Evolutionary conservation across 1,140 invertebrate genomes (phyloP).

Genomic region (Ganaspis sp.): DNA sequence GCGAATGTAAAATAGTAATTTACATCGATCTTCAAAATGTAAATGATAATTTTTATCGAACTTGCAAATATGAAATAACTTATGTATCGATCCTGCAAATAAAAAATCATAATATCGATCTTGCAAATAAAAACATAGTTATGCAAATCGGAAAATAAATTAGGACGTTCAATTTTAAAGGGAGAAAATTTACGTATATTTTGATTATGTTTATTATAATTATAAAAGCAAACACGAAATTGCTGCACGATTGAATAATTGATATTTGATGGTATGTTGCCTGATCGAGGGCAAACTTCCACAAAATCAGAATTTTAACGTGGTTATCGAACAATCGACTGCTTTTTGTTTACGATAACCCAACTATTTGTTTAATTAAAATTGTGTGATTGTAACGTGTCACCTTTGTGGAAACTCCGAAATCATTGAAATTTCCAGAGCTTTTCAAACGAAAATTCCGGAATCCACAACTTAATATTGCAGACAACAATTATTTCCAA

Average conservation of each 20-base stretch:
- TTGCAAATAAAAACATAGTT: no score
- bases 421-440: background rate
- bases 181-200: background rate
- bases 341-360: background rate
- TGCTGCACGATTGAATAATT: background rate
- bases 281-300: background rate
- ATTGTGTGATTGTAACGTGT: background rate
- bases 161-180: background rate
- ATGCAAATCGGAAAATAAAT: background rate
- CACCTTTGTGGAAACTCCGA: background rate
- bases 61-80: no score
- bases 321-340: constrained; percentile 10
- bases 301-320: constrained; percentile 15
- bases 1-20: background rate
- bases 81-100: no score
- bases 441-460: background rate
- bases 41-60: no score
- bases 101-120: no score
- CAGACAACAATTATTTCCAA: background rate
- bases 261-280: background rate
- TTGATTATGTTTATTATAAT: background rate
- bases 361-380: constrained; percentile 23
- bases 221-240: background rate
- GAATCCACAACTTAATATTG: background rate
- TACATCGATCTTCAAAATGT: no score